Evolutionary conservation across 2,797 vertebrate genomes (phyloP), one percentile per base, ranked within the genome.

Genomic region (Mus spretus): DNA sequence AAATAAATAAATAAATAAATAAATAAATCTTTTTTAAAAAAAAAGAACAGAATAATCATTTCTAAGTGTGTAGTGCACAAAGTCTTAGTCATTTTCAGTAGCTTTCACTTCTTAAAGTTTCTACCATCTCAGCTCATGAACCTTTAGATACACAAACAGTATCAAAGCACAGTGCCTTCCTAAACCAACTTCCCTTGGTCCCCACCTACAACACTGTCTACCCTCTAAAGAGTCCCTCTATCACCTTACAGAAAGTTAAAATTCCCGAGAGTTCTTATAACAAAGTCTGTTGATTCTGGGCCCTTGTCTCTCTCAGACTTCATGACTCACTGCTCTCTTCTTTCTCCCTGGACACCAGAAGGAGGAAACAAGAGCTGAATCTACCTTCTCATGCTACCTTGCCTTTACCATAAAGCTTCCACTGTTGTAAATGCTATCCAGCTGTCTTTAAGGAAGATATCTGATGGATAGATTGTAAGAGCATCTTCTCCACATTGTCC

Each of bases 371-470:
- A 55, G 70, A 47, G 19, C 59, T 59, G 28, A 67, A 37, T 70
- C 79, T 53, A 78, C 20, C 61, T 89, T 90, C 40, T 50, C n/a
- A 37, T 15, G 47, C 22, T 63, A 20, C 37, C 20, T 90, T 93
- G 3, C 50, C 37, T 59, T 89, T 70, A 34, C 19, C 55, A 24
- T 14, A 44, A 79, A 92, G 7, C 4, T 40, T 55, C 37, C n/a
- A 74, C 37, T 94, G 34, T 47, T 28, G 9, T 77, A 78, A 55
- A 79, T 75, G n/a, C 26, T 34, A 63, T 67, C 85, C n/a, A 67
- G 11, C n/a, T 22, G 24, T n/a, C 77, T 91, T 70, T 94, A 91
- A 91, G 55, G 37, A 40, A 75, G 84, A 81, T 47, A 89, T 77
- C 65, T 93, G 34, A 1, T 37, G 61, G 15, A 19, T 78, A 53